phyloP scores from a whole-genome alignment of 1,140 invertebrate genomes.

The Pectinophora gossypiella region DNA sequence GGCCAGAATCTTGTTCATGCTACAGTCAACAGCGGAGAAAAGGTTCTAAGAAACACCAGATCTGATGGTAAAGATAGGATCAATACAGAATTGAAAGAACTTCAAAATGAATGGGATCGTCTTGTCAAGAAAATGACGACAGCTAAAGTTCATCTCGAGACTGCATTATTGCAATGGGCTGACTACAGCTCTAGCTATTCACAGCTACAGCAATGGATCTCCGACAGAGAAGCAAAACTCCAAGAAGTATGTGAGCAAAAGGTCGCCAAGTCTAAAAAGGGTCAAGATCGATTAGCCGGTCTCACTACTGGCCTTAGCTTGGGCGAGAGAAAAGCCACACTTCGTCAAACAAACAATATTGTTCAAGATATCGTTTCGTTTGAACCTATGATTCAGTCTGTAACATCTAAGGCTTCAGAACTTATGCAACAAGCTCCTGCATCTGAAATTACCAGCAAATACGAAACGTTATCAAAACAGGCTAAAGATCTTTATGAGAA shows the following conservation, averaged over 20 bases:
- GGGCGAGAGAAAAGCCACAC: conserved; percentile 89
- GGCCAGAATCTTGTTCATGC: conserved; percentile 93
- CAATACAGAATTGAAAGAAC: conserved; percentile 89
- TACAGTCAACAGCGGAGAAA: conserved; percentile 95
- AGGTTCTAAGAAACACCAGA: conserved; percentile 90
- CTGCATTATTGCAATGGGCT: conserved; percentile 94
- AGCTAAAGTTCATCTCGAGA: conserved; percentile 94
- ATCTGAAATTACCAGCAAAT: conserved; percentile 92
- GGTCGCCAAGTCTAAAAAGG: conserved; percentile 85
- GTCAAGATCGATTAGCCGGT: conserved; percentile 78
- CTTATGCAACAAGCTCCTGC: conserved; percentile 89
- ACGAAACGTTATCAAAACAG: conserved; percentile 91
- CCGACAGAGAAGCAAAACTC: conserved; percentile 94
- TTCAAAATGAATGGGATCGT: conserved; percentile 95
- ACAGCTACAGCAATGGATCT: conserved; percentile 96
- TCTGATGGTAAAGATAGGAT: conserved; percentile 93
- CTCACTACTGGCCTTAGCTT: conserved; percentile 85
- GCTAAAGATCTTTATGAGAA: conserved; percentile 93
- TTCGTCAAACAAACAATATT: conserved; percentile 94
- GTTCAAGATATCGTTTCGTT: conserved; percentile 96
- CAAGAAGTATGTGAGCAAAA: conserved; percentile 94
- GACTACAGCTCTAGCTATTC: conserved; percentile 95
- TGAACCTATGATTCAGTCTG: conserved; percentile 96
- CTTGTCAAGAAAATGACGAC: conserved; percentile 94
- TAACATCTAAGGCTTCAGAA: conserved; percentile 93